Conservation (phyloP, 2,113 vertebrate species). For the Steatornis caripensis region DNA sequence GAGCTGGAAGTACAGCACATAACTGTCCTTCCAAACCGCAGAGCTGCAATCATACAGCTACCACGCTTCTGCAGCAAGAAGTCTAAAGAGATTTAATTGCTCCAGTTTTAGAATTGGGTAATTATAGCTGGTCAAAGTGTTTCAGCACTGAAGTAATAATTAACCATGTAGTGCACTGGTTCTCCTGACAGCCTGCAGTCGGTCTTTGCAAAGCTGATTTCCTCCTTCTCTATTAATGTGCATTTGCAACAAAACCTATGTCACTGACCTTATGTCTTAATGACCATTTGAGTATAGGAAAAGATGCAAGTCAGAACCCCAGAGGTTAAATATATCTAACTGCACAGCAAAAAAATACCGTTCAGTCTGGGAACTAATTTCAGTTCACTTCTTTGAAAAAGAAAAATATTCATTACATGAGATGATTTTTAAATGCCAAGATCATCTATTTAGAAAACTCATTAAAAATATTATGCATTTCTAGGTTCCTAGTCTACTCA, state of each 20-base stretch:
- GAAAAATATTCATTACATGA: background rate
- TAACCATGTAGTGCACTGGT: background rate
- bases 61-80: background rate
- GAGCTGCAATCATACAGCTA: background rate
- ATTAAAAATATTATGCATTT: background rate
- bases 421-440: constrained; percentile 7
- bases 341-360: background rate
- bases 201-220: background rate
- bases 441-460: background rate
- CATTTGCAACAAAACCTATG: background rate
- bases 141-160: background rate
- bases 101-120: constrained; percentile 7
- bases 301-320: background rate
- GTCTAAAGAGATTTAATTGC: background rate
- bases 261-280: background rate
- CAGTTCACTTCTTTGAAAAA: background rate
- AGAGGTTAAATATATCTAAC: background rate
- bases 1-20: background rate
- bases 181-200: background rate
- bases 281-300: background rate
- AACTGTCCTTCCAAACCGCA: background rate
- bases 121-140: background rate
- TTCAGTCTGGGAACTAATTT: background rate
- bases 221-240: background rate
- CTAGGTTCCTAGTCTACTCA: background rate